Evolutionary conservation across 35 echinoderm and acorn worm genomes (phyloP).

Genomic region (Hemicentrotus pulcherrimus): DNA sequence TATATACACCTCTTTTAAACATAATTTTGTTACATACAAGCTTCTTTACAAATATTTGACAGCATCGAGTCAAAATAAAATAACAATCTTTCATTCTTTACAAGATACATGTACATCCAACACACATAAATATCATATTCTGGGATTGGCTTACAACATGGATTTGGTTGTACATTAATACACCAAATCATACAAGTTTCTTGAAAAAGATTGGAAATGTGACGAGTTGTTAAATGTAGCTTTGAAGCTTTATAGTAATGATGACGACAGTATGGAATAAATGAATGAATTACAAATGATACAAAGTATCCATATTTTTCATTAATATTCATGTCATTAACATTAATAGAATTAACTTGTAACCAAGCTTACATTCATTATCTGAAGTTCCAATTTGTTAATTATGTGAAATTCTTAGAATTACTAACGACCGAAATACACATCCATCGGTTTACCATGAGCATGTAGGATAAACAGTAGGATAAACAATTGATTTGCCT

Average conservation of each 20-base stretch:
- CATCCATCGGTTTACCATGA: too few species aligned
- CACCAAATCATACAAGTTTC: not conserved
- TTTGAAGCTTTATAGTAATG: not conserved
- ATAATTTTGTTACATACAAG: conserved; percentile 41
- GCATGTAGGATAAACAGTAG: too few species aligned
- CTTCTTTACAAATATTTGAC: conserved; percentile 7
- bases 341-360: not conserved
- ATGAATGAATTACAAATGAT: not conserved
- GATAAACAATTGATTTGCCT: not conserved
- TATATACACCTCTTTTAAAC: conserved; percentile 33
- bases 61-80: not conserved
- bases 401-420: too few species aligned
- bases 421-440: too few species aligned
- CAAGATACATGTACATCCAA: not conserved
- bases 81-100: not conserved
- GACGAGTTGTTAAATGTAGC: not conserved
- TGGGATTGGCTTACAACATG: not conserved
- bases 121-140: not conserved
- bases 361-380: too few species aligned
- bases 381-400: too few species aligned
- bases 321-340: not conserved
- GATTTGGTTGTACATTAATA: not conserved
- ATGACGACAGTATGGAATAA: not conserved
- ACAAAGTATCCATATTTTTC: not conserved
- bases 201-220: conserved; percentile 13